Evolutionary conservation across 2,113 vertebrate species (phyloP).

Genomic region (Ctenodactylus gundi): DNA sequence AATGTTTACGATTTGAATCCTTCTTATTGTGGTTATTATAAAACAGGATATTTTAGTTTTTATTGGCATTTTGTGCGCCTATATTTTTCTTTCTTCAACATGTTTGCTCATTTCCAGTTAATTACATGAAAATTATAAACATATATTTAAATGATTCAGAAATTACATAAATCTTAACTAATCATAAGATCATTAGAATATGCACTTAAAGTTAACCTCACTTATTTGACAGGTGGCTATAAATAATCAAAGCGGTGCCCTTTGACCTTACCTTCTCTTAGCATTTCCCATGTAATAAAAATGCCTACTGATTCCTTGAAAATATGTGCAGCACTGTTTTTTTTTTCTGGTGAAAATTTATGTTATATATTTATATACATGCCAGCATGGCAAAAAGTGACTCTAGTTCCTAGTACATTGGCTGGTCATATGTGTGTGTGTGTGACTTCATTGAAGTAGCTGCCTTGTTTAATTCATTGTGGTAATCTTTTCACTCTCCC

Average conservation of each 20-base stretch:
- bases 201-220: neutral
- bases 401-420: neutral
- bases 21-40: neutral
- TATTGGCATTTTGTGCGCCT: neutral
- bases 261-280: neutral
- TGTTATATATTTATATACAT: neutral
- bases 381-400: neutral
- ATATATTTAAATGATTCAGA: neutral
- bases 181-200: neutral
- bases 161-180: neutral
- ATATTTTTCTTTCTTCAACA: neutral
- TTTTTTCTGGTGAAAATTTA: constrained; percentile 1
- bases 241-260: neutral
- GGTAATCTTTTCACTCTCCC: neutral
- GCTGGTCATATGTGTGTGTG: constrained; percentile 30
- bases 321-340: neutral
- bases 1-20: neutral
- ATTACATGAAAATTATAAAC: neutral
- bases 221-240: neutral
- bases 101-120: neutral
- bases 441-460: constrained; percentile 43
- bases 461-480: constrained; percentile 52
- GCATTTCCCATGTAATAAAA: neutral
- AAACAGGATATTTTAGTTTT: neutral
- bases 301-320: neutral